These are phyloP conservation scores for Cyphomyrus discorhynchus DNA, from an alignment of 2,113 vertebrate genomes.

Conservation along the genomic window DNA sequence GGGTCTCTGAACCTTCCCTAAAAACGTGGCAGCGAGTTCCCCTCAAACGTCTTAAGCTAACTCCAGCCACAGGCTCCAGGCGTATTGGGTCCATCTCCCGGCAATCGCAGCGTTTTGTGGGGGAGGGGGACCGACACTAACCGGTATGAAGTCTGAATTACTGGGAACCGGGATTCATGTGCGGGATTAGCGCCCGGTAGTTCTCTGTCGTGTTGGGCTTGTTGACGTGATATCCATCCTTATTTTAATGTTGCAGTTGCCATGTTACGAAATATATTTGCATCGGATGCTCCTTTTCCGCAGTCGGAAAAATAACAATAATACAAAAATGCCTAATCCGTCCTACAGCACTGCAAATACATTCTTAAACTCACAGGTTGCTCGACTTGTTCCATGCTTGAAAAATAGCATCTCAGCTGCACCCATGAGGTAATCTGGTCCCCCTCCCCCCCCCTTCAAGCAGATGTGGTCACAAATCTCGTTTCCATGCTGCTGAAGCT, in stretches of 20 bases:
- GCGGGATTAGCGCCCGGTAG: neutral
- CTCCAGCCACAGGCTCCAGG: neutral
- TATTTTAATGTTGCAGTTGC: neutral
- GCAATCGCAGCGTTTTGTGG: neutral
- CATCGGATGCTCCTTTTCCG: neutral
- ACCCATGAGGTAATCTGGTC: neutral
- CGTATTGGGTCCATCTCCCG: neutral
- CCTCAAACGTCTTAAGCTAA: neutral
- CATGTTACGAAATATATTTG: neutral
- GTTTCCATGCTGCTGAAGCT: neutral
- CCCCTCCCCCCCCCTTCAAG: neutral
- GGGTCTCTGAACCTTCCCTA: neutral
- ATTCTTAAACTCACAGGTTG: neutral
- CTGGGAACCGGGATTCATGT: neutral
- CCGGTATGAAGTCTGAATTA: neutral
- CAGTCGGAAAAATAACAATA: neutral
- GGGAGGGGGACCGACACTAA: neutral
- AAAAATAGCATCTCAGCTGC: conserved; percentile 8
- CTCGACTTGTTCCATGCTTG: neutral
- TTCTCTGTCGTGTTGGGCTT: neutral
- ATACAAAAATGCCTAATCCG: neutral
- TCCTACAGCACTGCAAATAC: neutral
- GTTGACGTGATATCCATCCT: neutral
- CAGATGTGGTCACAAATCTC: conserved; percentile 4
- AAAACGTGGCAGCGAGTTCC: neutral